Evolutionary conservation across 2,888 invertebrate genomes (phyloP), one percentile per base, ranked within the genome.

Genomic region (Drosophila tripunctata): DNA sequence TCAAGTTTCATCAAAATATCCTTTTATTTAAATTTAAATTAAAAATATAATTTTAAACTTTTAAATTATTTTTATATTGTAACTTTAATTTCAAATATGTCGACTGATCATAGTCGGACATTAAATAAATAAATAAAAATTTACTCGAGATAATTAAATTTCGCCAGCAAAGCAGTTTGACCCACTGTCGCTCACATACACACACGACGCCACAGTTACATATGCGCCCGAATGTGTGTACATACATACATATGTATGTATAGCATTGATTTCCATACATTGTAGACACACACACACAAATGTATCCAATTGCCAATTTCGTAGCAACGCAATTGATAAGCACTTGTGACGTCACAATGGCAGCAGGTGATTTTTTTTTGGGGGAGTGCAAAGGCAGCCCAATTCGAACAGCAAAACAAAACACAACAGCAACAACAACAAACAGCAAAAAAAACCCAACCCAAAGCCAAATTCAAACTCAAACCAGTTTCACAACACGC

Each of bases 401-500:
- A 60, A 66, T 43, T 10, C 31, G 44, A 22, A 51, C 44, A 6
- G 4, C 50, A 71, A 57, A 58, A 43, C 8, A 27, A 27, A 2
- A n/a, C n/a, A n/a, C n/a, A n/a, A n/a, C n/a, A n/a, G n/a, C n/a
- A n/a, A n/a, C n/a, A n/a, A n/a, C n/a, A n/a, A n/a, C n/a, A n/a
- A n/a, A n/a, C n/a, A n/a, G n/a, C n/a, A n/a, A n/a, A n/a, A n/a
- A n/a, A n/a, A n/a, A n/a, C n/a, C n/a, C n/a, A n/a, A n/a, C n/a
- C n/a, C n/a, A n/a, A n/a, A n/a, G n/a, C n/a, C n/a, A n/a, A n/a
- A n/a, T n/a, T n/a, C 10, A 27, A 27, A 10, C 10, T 14, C 38
- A 75, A 75, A 62, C 72, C 36, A 48, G 76, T 71, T 75, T 66
- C n/a, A n/a, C n/a, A 35, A 17, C 60, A 75, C 70, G 61, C 64